phyloP scores from a whole-genome alignment of 2,797 vertebrate genomes.

The Tadarida brasiliensis region DNA sequence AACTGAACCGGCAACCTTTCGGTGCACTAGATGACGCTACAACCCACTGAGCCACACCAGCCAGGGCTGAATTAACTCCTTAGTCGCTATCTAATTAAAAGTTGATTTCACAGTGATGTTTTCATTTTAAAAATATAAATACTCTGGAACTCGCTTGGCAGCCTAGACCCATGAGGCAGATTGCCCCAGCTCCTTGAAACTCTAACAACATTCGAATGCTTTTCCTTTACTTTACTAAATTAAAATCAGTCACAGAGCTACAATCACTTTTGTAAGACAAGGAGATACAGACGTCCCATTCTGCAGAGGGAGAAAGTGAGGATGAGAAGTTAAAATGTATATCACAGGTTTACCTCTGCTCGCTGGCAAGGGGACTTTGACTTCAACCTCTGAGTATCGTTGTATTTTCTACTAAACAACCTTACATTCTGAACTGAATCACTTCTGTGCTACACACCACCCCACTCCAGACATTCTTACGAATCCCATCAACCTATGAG shows the following conservation, averaged over 20 bases:
- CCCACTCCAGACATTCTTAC: neutral
- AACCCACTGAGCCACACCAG: too few species aligned
- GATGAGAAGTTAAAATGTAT: neutral
- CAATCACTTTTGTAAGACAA: neutral
- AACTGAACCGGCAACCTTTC: too few species aligned
- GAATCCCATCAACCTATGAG: neutral
- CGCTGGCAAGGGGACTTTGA: neutral
- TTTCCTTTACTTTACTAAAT: slow-evolving; percentile 14
- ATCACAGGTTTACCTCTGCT: neutral
- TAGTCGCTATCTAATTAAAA: neutral
- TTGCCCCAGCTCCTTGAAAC: neutral
- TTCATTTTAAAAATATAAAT: slow-evolving; percentile 25
- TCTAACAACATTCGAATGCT: neutral
- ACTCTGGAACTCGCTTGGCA: neutral
- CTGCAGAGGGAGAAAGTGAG: neutral
- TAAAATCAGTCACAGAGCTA: neutral
- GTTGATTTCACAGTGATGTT: neutral
- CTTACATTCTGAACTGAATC: neutral
- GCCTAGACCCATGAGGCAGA: neutral
- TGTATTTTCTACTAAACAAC: neutral
- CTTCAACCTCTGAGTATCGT: neutral
- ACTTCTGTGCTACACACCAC: neutral
- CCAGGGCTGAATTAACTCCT: neutral
- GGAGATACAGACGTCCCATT: neutral
- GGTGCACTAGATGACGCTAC: too few species aligned